Conservation (phyloP, 2,888 invertebrate species). For the Stenodera caucasica region DNA sequence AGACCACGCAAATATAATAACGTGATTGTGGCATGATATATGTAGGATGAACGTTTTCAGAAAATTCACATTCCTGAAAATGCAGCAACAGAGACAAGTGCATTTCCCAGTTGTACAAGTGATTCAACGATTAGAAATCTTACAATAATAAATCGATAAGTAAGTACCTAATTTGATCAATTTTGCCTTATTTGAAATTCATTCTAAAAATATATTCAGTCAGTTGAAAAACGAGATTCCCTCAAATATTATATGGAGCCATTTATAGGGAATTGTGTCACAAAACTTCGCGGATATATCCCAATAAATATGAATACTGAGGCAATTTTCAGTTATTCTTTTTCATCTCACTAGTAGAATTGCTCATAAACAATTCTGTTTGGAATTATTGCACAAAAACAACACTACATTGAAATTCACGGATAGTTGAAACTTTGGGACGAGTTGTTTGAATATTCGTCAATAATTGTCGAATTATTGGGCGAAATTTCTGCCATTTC, state of each 20-base stretch:
- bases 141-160: no score
- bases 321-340: background rate
- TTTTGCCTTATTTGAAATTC: no score
- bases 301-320: background rate
- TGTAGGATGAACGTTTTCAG: constrained; percentile 36
- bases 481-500: background rate
- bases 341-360: background rate
- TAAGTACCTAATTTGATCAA: no score
- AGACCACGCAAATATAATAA: constrained; percentile 55
- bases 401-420: background rate
- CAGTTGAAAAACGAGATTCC: no score
- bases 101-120: constrained; percentile 1
- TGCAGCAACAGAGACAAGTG: constrained; percentile 24
- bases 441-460: no score
- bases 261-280: background rate
- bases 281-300: background rate
- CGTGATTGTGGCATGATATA: constrained; percentile 52
- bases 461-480: no score
- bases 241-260: no score
- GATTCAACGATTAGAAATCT: constrained; percentile 1
- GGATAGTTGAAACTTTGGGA: background rate
- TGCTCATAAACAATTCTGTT: background rate
- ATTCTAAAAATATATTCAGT: no score
- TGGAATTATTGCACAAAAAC: constrained; percentile 3
- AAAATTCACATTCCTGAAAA: constrained; percentile 26